Conservation (phyloP, 2,113 vertebrate species). For the Chamaea fasciata region DNA sequence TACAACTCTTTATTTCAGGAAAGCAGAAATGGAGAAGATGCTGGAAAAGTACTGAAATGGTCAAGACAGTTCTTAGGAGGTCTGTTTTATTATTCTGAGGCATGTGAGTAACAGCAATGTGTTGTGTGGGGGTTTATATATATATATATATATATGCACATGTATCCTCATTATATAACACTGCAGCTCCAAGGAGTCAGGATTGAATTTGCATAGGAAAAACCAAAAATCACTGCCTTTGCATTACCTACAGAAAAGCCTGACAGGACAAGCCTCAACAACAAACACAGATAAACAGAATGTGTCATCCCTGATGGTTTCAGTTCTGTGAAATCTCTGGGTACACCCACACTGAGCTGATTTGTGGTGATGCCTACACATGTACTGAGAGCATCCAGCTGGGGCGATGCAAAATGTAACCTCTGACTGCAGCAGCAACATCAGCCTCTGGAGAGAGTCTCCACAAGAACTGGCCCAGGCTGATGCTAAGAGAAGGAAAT, state of each 20-base stretch:
- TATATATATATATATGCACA: neutral
- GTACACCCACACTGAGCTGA: fast-evolving
- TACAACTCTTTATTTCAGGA: neutral
- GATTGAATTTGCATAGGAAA: neutral
- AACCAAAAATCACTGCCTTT: neutral
- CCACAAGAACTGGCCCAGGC: neutral
- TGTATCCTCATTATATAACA: neutral
- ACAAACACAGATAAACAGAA: neutral
- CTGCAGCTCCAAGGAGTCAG: neutral
- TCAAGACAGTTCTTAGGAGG: neutral
- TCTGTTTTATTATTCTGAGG: neutral
- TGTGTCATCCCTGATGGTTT: neutral
- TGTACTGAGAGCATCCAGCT: neutral
- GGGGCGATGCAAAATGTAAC: neutral
- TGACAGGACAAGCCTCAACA: neutral
- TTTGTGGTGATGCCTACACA: neutral
- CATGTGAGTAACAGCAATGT: neutral
- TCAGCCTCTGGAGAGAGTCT: neutral
- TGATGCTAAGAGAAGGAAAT: fast-evolving
- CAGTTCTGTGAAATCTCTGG: neutral
- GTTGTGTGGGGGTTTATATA: neutral
- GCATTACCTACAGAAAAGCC: neutral
- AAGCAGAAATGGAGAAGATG: neutral
- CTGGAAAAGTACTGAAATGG: neutral
- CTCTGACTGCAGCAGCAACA: neutral